phyloP scores from a whole-genome alignment of 2,113 vertebrate genomes.

The Syngnathus scovelli region DNA sequence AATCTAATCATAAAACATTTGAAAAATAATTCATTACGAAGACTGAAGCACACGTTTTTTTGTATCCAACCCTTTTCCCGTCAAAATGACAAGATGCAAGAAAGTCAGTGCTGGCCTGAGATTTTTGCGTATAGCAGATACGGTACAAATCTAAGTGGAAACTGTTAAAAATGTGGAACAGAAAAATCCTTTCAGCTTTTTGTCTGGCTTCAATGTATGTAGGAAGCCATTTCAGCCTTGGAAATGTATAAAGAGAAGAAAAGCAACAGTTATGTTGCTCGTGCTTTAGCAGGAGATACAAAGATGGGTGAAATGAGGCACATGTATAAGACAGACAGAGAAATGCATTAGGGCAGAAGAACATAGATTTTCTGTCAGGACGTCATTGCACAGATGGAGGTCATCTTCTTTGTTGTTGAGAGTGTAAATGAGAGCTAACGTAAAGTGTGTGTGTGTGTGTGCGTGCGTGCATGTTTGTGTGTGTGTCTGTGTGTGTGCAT shows the following conservation, averaged over 20 bases:
- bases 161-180: neutral
- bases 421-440: conserved; percentile 63
- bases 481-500: neutral
- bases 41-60: too few species aligned
- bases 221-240: conserved; percentile 13
- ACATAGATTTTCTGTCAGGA: conserved; percentile 72
- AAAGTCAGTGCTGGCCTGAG: neutral
- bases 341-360: conserved; percentile 62
- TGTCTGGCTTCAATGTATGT: neutral
- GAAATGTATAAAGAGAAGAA: conserved; percentile 43
- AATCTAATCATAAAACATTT: too few species aligned
- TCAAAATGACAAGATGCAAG: neutral
- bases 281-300: neutral
- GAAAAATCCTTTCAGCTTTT: neutral
- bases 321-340: conserved; percentile 36
- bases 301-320: neutral
- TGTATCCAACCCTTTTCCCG: neutral
- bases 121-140: neutral
- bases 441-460: conserved; percentile 9
- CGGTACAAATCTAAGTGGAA: neutral
- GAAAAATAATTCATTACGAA: too few species aligned
- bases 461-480: neutral
- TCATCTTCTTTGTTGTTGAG: conserved; percentile 30
- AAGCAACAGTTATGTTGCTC: conserved; percentile 9
- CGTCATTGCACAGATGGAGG: conserved; percentile 60